Conservation (phyloP, 1,140 invertebrate genomes). For the Oedothorax gibbosus region DNA sequence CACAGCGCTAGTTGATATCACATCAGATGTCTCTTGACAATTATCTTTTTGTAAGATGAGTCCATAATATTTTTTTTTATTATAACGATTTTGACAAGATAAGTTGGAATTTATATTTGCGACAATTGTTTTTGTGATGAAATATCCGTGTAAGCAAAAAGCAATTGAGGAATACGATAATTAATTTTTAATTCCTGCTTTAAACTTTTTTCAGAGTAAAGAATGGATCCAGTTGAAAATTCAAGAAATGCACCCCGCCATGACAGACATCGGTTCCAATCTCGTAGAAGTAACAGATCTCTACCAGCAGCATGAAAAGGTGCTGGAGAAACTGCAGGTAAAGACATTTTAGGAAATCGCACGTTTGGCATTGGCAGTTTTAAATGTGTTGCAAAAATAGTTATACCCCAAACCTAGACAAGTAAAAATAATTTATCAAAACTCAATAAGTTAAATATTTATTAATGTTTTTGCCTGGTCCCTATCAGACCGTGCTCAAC, state of each 20-base stretch:
- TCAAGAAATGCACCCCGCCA: conserved; percentile 84
- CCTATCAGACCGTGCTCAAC: no score
- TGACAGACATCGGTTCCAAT: conserved; percentile 83
- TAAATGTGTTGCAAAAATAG: neutral
- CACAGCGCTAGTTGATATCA: no score
- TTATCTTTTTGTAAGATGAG: no score
- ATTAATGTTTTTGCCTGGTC: no score
- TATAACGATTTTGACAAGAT: no score
- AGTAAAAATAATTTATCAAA: no score
- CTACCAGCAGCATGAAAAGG: conserved; percentile 83
- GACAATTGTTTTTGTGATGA: no score
- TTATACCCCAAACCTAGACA: no score
- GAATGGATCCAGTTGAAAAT: conserved; percentile 87
- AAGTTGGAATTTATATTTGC: no score
- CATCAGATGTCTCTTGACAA: no score
- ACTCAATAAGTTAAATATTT: no score
- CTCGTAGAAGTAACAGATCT: conserved; percentile 81
- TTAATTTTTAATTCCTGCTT: conserved; percentile 37
- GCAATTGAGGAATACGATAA: neutral
- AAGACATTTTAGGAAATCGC: neutral
- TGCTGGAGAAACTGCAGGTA: conserved; percentile 86
- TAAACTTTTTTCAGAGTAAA: conserved; percentile 76
- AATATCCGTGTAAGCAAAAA: neutral
- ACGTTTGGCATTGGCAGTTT: neutral
- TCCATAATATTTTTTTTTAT: no score